Evolutionary conservation across 2,888 invertebrate genomes (phyloP).

Genomic region (Timema cristinae): DNA sequence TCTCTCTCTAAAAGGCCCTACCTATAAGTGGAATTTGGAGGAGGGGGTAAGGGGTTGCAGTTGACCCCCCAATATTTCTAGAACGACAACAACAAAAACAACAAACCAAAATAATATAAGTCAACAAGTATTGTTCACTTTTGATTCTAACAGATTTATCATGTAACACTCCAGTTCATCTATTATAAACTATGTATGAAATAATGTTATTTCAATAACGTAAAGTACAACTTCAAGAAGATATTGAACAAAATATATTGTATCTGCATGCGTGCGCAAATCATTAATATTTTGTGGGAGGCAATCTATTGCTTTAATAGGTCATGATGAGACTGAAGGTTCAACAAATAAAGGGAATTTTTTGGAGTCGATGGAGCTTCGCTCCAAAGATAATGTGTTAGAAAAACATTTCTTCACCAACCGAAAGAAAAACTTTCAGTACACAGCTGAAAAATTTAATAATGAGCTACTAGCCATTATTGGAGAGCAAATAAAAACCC

Average conservation of each 20-base stretch:
- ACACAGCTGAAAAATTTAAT: background rate
- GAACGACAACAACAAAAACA: no score
- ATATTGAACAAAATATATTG: background rate
- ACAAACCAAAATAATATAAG: no score
- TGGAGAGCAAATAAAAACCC: slow-evolving; percentile 21
- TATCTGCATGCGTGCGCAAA: background rate
- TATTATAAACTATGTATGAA: no score
- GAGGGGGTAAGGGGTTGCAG: no score
- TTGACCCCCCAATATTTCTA: no score
- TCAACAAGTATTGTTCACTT: no score
- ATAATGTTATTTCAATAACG: no score
- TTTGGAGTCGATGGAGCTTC: slow-evolving; percentile 8
- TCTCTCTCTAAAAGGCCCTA: no score
- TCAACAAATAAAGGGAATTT: slow-evolving; percentile 9
- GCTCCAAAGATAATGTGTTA: background rate
- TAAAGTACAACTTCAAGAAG: background rate
- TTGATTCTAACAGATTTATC: no score
- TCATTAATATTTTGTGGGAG: background rate
- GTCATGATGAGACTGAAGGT: slow-evolving; percentile 4
- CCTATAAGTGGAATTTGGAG: no score
- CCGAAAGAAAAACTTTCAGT: slow-evolving; percentile 2
- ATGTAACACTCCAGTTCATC: no score
- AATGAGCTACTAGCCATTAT: slow-evolving; percentile 14
- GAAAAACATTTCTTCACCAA: background rate
- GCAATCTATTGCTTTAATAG: background rate